Base-by-base conservation (phyloP, 1,140 invertebrate genomes). In the Microplitis demolitor region DNA sequence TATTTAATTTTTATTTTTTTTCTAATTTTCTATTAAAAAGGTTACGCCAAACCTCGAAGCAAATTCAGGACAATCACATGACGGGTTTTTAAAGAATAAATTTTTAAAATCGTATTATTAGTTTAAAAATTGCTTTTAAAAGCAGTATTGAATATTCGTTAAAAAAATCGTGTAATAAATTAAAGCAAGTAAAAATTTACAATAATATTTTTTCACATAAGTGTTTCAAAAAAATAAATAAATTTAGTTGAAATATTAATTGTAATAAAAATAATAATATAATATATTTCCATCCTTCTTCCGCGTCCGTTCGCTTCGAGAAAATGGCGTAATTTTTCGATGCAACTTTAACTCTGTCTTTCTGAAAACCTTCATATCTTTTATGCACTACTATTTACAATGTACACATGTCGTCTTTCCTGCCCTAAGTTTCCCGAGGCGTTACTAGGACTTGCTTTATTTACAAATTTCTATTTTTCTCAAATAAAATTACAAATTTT, bases 371-470 rank as follows among this genome's bases (percentile, higher is more conserved):
- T 63, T 76, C 71, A 53, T 75, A 39, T 39, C 39, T 39, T 61
- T 77, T 84, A 77, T 80, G 74, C 79, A 76, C 83, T 83, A 87
- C 78, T 87, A 87, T 87, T 85, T 87, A 87, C 86, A 87, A 87
- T 86, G 80, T 87, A 86, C 85, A 87, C 79, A 81, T 78, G 76
- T 83, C 81, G 68, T 82, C 75, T 80, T 81, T 83, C 79, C 78
- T 83, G 84, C 78, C 81, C 80, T 85, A 86, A 79, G 78, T 83
- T 80, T 79, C 79, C 76, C 68, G 75, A 61, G 71, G 66, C 75
- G 78, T 62, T 62, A 37, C 69, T 62, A 33, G 66, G 64, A 69
- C 71, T 60, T 39, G 69, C 74, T 74, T 64, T 69, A 77, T 33
- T 45, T 37, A 71, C 70, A 37, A 75, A 66, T 37, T 69, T 56